Percentiles rank a stretch among this genome's conserved stretches.
Conservation (phyloP, 2,113 vertebrate genomes). For the Connochaetes taurinus region DNA sequence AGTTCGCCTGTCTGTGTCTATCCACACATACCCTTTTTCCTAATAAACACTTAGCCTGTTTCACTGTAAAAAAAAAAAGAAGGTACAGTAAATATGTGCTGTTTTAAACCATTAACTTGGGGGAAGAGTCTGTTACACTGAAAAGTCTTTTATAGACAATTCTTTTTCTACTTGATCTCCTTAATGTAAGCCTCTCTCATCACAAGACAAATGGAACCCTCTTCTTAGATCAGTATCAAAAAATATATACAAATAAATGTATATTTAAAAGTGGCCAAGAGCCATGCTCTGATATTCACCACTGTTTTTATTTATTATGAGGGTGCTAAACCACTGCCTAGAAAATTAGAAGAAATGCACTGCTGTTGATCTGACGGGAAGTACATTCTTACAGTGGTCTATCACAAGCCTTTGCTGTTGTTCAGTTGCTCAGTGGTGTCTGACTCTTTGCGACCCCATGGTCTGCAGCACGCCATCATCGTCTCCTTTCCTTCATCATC, state of each 20-base stretch:
- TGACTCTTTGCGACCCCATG: not conserved
- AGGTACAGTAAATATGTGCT: not conserved
- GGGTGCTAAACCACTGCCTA: not conserved
- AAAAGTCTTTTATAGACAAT: not conserved
- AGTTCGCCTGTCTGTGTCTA: not conserved
- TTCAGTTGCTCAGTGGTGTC: accelerated
- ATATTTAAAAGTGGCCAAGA: not conserved
- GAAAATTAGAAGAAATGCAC: not conserved
- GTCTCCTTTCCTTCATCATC: not conserved
- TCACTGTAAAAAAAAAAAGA: not conserved
- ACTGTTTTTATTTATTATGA: not conserved
- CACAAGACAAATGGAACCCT: not conserved
- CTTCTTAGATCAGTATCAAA: not conserved
- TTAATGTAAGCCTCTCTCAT: not conserved
- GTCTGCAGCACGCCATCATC: not conserved
- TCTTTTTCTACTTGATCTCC: not conserved
- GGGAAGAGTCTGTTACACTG: not conserved
- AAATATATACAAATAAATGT: not conserved
- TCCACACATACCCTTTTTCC: not conserved
- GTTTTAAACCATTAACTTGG: not conserved
- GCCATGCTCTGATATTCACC: not conserved
- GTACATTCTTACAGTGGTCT: not conserved
- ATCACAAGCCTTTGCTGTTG: not conserved
- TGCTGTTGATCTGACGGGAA: not conserved
- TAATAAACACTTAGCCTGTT: not conserved